A percentile compares a stretch with the other conserved stretches of the same genome.
Evolutionary conservation across 2,113 vertebrate genomes (phyloP).

Genomic region (Microtus pennsylvanicus): DNA sequence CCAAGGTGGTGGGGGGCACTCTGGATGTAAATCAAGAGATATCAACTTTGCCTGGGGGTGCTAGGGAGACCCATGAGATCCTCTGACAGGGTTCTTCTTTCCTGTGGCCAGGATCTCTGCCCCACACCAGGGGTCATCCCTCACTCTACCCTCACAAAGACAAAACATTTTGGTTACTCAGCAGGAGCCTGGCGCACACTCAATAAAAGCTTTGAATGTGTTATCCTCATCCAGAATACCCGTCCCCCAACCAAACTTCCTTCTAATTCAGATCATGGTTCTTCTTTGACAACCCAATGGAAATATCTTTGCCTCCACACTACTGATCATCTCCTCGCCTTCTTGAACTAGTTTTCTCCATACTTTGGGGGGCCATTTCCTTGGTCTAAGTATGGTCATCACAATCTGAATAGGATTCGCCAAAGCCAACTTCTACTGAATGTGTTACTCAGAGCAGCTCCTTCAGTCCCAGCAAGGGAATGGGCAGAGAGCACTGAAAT

Average conservation of each 20-base stretch:
- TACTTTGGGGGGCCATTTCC: background rate
- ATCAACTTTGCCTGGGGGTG: background rate
- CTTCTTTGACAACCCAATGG: background rate
- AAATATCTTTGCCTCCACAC: background rate
- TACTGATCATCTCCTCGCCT: background rate
- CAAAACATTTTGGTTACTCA: slow-evolving; percentile 41
- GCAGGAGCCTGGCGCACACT: slow-evolving; percentile 38
- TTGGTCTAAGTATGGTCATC: background rate
- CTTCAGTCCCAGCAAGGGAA: background rate
- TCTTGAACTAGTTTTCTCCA: background rate
- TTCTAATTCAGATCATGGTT: slow-evolving; percentile 46
- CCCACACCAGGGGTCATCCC: background rate
- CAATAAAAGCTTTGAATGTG: slow-evolving; percentile 46
- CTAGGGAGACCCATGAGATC: background rate
- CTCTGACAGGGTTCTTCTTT: background rate
- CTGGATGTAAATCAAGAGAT: slow-evolving; percentile 6
- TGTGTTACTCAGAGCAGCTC: background rate
- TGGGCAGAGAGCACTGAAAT: background rate
- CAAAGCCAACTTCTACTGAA: background rate
- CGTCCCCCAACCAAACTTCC: background rate
- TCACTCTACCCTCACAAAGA: slow-evolving; percentile 9
- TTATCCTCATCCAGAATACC: background rate
- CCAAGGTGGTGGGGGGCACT: background rate
- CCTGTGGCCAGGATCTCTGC: background rate
- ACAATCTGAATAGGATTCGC: background rate